phyloP scores from a whole-genome alignment of 1,140 invertebrate genomes.

The Belonocnema kinseyi region DNA sequence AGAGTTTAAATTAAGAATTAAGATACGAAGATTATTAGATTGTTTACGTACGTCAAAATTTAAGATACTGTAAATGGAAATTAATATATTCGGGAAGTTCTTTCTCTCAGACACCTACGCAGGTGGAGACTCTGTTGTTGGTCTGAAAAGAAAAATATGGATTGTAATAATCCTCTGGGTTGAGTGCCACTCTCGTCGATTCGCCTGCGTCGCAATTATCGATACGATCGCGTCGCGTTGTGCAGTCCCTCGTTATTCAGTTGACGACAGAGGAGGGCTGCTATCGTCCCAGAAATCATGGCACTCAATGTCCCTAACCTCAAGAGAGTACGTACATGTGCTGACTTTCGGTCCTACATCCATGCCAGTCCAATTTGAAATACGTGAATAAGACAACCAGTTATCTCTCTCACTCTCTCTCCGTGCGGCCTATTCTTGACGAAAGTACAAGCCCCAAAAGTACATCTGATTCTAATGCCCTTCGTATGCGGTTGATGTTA shows the following conservation, averaged over 20 bases:
- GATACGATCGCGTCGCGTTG: constrained; percentile 61
- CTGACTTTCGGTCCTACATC: not conserved
- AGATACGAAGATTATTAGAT: no score
- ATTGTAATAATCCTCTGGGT: constrained; percentile 44
- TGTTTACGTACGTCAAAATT: no score
- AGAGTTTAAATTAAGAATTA: no score
- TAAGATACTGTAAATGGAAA: no score
- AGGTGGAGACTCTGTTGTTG: not conserved
- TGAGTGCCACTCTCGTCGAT: constrained; percentile 21
- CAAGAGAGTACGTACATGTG: constrained; percentile 17
- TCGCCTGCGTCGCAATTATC: constrained; percentile 59
- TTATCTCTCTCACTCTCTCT: not conserved
- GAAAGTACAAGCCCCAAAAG: constrained; percentile 14
- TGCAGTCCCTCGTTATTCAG: constrained; percentile 49
- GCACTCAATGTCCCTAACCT: constrained; percentile 43
- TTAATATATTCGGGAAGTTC: no score
- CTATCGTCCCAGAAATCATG: constrained; percentile 64
- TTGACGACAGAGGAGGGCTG: constrained; percentile 51
- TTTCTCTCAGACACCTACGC: no score
- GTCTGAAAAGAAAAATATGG: constrained; percentile 21
- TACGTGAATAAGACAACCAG: not conserved
- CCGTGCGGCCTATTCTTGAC: constrained; percentile 2
- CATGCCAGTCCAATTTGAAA: constrained; percentile 12
- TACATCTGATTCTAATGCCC: constrained; percentile 17
- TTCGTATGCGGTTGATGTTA: constrained; percentile 19